Percentiles rank a stretch among this genome's conserved stretches.
Evolutionary conservation across 2,888 invertebrate genomes (phyloP).

Genomic region (Lycia hirtaria): DNA sequence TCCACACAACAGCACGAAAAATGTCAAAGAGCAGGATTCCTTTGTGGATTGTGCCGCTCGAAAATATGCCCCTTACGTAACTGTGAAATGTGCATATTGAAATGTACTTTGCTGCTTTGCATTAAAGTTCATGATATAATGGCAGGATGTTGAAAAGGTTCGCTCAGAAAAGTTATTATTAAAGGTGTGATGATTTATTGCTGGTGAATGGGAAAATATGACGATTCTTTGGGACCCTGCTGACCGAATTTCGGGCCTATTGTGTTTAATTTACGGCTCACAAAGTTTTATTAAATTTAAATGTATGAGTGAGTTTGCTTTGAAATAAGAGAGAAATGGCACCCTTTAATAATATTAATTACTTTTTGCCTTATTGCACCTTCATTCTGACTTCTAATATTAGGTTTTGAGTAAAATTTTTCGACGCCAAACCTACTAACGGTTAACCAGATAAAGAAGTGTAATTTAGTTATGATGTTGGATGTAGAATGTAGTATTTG

Average conservation of each 20-base stretch:
- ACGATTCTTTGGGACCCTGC: constrained; percentile 5
- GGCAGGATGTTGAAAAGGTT: background rate
- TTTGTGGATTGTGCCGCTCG: constrained; percentile 22
- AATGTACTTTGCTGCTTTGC: background rate
- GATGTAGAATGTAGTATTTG: no score
- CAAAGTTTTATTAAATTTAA: background rate
- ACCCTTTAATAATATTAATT: no score
- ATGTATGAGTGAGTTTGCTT: background rate
- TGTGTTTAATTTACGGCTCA: background rate
- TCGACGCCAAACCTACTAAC: no score
- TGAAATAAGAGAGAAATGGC: no score
- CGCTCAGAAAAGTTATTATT: constrained; percentile 23
- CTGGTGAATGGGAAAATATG: constrained; percentile 6
- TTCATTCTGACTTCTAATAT: no score
- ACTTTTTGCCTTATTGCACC: no score
- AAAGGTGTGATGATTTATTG: constrained; percentile 30
- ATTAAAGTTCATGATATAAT: constrained; percentile 4
- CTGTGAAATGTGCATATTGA: background rate
- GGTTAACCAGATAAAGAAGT: no score
- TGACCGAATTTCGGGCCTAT: background rate
- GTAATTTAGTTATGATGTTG: no score
- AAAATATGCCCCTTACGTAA: constrained; percentile 29
- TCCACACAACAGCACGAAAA: constrained; percentile 34
- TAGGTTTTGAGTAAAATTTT: no score
- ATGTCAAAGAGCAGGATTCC: constrained; percentile 33